These are phyloP conservation scores for Pelodiscus sinensis DNA, from an alignment of 2,113 vertebrate genomes.

Conservation along the genomic window DNA sequence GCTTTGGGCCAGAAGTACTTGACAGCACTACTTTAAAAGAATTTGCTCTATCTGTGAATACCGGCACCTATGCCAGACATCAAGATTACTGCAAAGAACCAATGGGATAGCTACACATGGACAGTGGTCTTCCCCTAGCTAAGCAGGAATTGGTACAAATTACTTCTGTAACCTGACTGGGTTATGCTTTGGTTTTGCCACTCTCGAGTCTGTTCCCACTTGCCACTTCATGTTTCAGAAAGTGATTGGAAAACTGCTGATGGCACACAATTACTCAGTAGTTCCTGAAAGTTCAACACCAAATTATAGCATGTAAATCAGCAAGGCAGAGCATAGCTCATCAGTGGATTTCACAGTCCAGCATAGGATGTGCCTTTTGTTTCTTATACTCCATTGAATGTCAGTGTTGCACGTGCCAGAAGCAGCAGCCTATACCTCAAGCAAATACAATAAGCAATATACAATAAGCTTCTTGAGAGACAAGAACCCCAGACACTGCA, in stretches of 20 bases:
- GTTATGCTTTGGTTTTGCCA: not conserved
- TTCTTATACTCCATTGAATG: not conserved
- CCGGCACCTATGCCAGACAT: not conserved
- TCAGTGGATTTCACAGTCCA: not conserved
- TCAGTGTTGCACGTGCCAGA: not conserved
- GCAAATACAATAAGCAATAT: not conserved
- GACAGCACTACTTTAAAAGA: not conserved
- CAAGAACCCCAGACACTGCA: not conserved
- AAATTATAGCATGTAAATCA: not conserved
- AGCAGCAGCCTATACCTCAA: not conserved
- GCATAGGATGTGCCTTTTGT: not conserved
- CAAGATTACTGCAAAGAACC: not conserved
- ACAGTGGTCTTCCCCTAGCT: not conserved
- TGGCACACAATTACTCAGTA: not conserved
- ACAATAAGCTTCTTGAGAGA: not conserved
- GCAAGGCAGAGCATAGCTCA: not conserved
- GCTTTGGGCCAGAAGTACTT: fast-evolving
- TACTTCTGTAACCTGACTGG: not conserved
- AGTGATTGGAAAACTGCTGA: not conserved
- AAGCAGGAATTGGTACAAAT: not conserved
- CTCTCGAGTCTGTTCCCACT: not conserved
- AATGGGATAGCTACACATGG: fast-evolving
- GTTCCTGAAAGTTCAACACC: not conserved
- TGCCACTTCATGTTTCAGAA: not conserved
- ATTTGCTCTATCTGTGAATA: not conserved